Percentiles rank a stretch among this genome's conserved stretches.
phyloP scores from a whole-genome alignment of 2,797 vertebrate species.

The Thamnophis elegans region DNA sequence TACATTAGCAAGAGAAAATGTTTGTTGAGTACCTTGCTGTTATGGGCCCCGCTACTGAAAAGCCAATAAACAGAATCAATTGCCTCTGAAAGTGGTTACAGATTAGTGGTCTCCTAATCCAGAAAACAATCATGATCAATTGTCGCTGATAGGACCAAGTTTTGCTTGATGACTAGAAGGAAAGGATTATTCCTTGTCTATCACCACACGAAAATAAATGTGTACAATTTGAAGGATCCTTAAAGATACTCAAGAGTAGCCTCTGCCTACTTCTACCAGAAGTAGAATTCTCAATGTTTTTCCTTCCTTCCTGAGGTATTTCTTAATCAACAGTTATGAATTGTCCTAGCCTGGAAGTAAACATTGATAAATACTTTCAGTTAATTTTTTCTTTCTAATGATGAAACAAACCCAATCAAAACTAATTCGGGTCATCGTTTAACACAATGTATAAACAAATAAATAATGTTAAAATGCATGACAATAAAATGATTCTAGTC shows the following conservation, averaged over 20 bases:
- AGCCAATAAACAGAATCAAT: not conserved
- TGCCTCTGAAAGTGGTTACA: not conserved
- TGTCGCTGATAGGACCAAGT: not conserved
- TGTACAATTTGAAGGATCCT: not conserved
- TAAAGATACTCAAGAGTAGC: not conserved
- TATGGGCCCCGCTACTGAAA: not conserved
- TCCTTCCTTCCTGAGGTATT: not conserved
- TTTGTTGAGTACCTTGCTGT: constrained; percentile 21
- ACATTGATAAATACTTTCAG: not conserved
- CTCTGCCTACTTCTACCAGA: not conserved
- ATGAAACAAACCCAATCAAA: not conserved
- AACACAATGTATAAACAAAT: not conserved
- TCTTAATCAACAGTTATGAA: not conserved
- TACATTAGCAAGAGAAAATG: constrained; percentile 20
- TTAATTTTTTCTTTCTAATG: not conserved
- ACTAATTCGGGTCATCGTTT: not conserved
- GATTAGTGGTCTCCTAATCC: not conserved
- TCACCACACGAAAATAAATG: not conserved
- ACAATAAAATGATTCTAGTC: not conserved
- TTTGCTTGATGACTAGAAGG: constrained; percentile 9
- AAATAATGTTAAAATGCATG: not conserved
- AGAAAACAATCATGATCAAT: not conserved
- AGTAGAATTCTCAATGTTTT: not conserved
- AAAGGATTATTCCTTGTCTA: not conserved
- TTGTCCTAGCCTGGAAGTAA: not conserved